A percentile compares a stretch with the other conserved stretches of the same genome.
phyloP scores from a whole-genome alignment of 2,888 invertebrate genomes.

The Lepidonotus clava region DNA sequence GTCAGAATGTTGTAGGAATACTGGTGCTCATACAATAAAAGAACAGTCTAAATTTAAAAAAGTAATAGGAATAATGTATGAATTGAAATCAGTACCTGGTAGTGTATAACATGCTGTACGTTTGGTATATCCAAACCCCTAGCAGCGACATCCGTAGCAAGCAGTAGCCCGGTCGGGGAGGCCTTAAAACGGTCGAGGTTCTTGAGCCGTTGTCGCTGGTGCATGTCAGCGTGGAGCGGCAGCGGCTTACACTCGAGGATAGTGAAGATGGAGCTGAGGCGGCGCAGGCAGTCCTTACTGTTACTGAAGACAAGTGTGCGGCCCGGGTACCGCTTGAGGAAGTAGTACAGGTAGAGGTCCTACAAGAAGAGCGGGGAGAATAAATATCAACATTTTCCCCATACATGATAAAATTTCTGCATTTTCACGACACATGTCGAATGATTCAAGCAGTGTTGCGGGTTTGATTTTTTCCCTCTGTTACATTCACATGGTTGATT shows the following conservation, averaged over 20 bases:
- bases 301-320: conserved; percentile 92
- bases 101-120: conserved; percentile 97
- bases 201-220: conserved; percentile 94
- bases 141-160: conserved; percentile 97
- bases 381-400: too few species aligned
- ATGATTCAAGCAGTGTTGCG: too few species aligned
- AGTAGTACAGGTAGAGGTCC: conserved; percentile 94
- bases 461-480: too few species aligned
- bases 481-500: too few species aligned
- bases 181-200: conserved; percentile 90
- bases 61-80: too few species aligned
- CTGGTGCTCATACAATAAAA: background rate
- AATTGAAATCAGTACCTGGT: conserved; percentile 91
- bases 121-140: conserved; percentile 96
- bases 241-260: conserved; percentile 81
- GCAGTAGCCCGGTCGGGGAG: conserved; percentile 83
- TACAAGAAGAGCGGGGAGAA: conserved; percentile 81
- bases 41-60: too few species aligned
- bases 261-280: conserved; percentile 83
- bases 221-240: conserved; percentile 87
- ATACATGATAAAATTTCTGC: too few species aligned
- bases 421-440: too few species aligned
- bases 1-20: background rate
- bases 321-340: conserved; percentile 91
- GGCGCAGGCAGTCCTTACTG: conserved; percentile 92